Base-by-base conservation (phyloP, 1,140 invertebrate species). In the Drosophila subobscura region DNA sequence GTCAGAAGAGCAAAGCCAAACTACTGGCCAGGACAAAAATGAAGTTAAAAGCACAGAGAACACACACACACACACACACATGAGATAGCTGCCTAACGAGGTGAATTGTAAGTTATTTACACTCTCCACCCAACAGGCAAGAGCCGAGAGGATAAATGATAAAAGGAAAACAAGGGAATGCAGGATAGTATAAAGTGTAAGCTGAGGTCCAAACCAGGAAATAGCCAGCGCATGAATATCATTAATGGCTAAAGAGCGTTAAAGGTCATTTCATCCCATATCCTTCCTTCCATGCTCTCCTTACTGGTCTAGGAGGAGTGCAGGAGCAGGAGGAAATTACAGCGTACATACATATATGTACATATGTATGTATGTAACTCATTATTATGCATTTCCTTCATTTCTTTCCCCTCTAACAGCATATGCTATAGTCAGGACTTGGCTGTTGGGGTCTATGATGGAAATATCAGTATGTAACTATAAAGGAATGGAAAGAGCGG, bases 81-180 rank as follows among this genome's bases (percentile, higher is more conserved):
- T 55, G 73, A 70, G 67, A 70, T 64, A 77, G 45, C 66, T 58
- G 44, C 23, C 81, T 86, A 86, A 86, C 81, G 81, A 86, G 81
- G 81, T 86, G 78, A 86, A 86, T 86, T 88, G 81, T 86, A 88
- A 86, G 81, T 86, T 86, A 86, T 86, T 88, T 86, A 61, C 71
- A 20, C 72, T 80, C 51, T 57, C 45, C 63, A 58, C 56, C 14
- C 59, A 65, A 44, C 65, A 80, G 47, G 60, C 59, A 77, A 56
- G 51, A 57, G 50, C 40, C 44, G 40, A 50, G n/a, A 46, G 16
- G 58, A 55, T 59, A 53, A 66, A 58, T 45, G 40, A 58, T 55
- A 53, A n/a, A 47, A 66, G 41, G 66, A 60, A 54, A 45, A 64
- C 49, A 58, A 52, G 70, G 25, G 40, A 45, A 60, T 55, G 47